phyloP scores from a whole-genome alignment of 1,140 invertebrate species.

The Capitella teleta region DNA sequence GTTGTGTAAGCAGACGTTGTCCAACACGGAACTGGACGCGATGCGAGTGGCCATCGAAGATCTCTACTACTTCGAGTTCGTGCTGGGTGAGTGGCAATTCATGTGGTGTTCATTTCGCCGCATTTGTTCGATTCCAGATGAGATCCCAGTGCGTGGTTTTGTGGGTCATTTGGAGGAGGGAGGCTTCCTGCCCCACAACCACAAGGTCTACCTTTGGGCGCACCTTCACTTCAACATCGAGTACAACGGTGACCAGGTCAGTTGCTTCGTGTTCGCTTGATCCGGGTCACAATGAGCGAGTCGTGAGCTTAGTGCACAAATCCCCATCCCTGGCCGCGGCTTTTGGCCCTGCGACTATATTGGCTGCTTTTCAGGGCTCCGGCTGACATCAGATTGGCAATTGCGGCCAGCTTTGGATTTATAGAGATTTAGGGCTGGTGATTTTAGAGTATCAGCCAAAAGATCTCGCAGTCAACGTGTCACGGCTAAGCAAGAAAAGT shows the following conservation, averaged over 20 bases:
- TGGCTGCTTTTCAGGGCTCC: too few relatives aligned
- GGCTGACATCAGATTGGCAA: too few relatives aligned
- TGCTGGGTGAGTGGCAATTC: conserved; percentile 36
- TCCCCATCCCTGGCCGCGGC: too few relatives aligned
- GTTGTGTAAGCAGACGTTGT: conserved; percentile 41
- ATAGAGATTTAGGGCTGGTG: too few relatives aligned
- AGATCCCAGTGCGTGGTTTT: conserved; percentile 46
- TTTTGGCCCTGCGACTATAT: too few relatives aligned
- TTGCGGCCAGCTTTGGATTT: too few relatives aligned
- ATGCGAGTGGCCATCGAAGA: conserved; percentile 47
- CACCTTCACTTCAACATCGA: conserved; percentile 46
- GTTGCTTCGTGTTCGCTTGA: background rate
- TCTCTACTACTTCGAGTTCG: conserved; percentile 50
- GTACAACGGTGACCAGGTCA: conserved; percentile 44
- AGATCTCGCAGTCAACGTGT: too few relatives aligned
- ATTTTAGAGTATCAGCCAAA: too few relatives aligned
- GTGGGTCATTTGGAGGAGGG: conserved; percentile 47
- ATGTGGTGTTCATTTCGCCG: background rate
- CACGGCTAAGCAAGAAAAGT: too few relatives aligned
- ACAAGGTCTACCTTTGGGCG: conserved; percentile 45
- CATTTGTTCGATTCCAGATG: conserved; percentile 32
- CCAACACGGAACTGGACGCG: conserved; percentile 38
- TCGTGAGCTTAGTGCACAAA: too few relatives aligned
- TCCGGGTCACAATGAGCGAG: too few relatives aligned
- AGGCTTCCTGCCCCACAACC: conserved; percentile 46